These are phyloP conservation scores for Ciona savignyi DNA, from an alignment of 23 tunicate species.

Conservation along the genomic window DNA sequence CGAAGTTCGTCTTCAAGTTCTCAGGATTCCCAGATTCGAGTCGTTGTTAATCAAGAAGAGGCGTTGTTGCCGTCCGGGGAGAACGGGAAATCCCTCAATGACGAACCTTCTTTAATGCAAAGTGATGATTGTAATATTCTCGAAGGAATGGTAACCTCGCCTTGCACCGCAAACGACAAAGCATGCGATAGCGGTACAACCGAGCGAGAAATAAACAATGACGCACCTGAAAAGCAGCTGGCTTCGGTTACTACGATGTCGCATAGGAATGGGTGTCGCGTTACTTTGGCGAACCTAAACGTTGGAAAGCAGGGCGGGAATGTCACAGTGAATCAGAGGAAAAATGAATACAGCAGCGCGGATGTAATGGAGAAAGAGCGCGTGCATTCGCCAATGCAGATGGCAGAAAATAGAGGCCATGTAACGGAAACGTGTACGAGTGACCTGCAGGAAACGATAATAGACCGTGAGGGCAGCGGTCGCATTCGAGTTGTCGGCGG, in stretches of 20 bases:
- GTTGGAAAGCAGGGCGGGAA: background rate
- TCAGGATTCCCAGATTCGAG: background rate
- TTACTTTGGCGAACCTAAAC: constrained; percentile 3
- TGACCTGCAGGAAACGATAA: background rate
- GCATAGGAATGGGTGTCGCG: constrained; percentile 10
- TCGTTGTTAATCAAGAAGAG: background rate
- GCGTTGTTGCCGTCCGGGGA: background rate
- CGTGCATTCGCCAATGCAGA: background rate
- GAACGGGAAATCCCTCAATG: background rate
- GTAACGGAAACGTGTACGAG: background rate
- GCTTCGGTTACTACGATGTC: constrained; percentile 2
- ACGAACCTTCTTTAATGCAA: background rate
- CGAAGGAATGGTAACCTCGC: background rate
- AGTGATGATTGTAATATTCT: background rate
- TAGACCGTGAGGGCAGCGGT: background rate
- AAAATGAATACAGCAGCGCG: background rate
- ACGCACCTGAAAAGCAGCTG: background rate
- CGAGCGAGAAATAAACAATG: background rate
- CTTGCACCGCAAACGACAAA: background rate
- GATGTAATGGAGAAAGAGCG: background rate
- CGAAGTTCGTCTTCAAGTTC: constrained; percentile 1
- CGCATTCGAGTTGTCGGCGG: background rate
- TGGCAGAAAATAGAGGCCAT: background rate
- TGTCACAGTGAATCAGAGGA: background rate
- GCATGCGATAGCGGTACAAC: background rate